Base-by-base conservation (phyloP, 2,888 invertebrate genomes). In the Nudaria mundana region DNA sequence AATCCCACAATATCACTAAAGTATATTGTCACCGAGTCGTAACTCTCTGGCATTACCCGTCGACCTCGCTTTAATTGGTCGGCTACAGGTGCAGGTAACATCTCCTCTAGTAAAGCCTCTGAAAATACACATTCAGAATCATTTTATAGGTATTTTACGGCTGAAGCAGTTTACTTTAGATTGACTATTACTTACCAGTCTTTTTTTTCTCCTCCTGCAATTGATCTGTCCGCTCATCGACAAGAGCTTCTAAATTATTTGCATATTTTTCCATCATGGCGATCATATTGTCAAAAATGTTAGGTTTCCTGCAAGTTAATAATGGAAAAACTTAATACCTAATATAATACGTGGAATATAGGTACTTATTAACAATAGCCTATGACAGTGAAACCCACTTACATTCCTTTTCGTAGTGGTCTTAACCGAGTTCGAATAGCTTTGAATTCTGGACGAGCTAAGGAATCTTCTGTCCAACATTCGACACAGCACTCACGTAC, bases 251-350 rank as follows among this genome's bases (percentile, higher is more conserved):
- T 61, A 98, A 90, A 80, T 98, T 98, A 66, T 95, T 97, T 7
- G 98, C 97, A 71, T 98, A 98, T 71, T 97, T 97, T 77, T 98
- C 98, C 97, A 98, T 97, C 93, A 98, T 97, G 0, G 95, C 95
- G 91, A 98, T 96, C 97, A 98, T 98, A 72, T 98, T 98, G 80
- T 98, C 98, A 65, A 98, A 96, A 63, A 98, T 98, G 79, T 98
- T 98, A 11, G 96, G 94, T 80, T 97, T 95, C 94, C 96, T 97
- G 68, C 34, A 76, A 52, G n/a, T n/a, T n/a, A n/a, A n/a, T n/a
- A n/a, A n/a, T n/a, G n/a, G n/a, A n/a, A n/a, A n/a, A n/a, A n/a
- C n/a, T n/a, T n/a, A n/a, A n/a, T n/a, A n/a, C n/a, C n/a, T n/a
- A n/a, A n/a, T n/a, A n/a, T n/a, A n/a, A n/a, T n/a, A n/a, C n/a